Conservation (phyloP, 2,888 invertebrate genomes). For the Spodoptera littoralis region DNA sequence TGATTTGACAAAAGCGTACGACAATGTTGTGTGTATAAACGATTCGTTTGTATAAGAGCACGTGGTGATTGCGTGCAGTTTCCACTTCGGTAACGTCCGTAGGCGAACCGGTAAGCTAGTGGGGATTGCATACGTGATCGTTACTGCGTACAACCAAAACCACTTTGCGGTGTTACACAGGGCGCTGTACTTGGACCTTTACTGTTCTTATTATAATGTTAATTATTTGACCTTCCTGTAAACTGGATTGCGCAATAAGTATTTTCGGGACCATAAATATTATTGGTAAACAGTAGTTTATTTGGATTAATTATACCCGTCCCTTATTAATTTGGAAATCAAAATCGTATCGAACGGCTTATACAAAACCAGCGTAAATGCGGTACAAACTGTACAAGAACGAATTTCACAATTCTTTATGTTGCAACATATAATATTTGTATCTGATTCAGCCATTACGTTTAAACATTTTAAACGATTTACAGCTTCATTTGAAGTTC, state of each 20-base stretch:
- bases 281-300: background rate
- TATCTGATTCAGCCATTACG: constrained; percentile 8
- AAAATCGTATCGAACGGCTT: background rate
- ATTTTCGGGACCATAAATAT: constrained; percentile 1
- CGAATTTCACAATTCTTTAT: constrained; percentile 15
- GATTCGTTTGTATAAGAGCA: constrained; percentile 33
- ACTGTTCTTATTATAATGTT: constrained; percentile 30
- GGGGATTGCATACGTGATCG: constrained; percentile 56
- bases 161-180: constrained; percentile 22
- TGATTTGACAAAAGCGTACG: constrained; percentile 27
- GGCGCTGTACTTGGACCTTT: constrained; percentile 32
- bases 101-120: constrained; percentile 42
- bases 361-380: constrained; percentile 19
- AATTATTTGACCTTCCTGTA: constrained; percentile 24
- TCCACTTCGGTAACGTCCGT: constrained; percentile 34
- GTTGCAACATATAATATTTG: constrained; percentile 1
- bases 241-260: constrained; percentile 12
- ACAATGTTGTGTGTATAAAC: constrained; percentile 20
- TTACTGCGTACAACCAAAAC: constrained; percentile 38
- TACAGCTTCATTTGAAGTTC: constrained; percentile 41
- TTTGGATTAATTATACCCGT: too few relatives aligned
- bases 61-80: constrained; percentile 44
- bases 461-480: constrained; percentile 27
- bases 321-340: background rate
- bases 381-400: constrained; percentile 8